Evolutionary conservation across 2,113 vertebrate species (phyloP).

Genomic region (Myotis lucifugus): DNA sequence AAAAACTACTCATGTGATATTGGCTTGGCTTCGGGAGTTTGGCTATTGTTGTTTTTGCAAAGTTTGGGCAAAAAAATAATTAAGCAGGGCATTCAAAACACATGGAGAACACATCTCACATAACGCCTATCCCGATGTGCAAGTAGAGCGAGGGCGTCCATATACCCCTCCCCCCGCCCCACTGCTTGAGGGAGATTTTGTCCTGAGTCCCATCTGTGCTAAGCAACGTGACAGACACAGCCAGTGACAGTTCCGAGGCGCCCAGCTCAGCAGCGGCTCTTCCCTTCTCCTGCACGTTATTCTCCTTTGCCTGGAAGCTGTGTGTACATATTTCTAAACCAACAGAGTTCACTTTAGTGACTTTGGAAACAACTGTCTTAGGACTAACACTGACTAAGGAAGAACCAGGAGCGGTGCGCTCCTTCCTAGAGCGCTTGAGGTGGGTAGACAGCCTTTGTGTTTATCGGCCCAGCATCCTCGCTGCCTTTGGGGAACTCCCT

Average conservation of each 20-base stretch:
- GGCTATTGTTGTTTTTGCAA: constrained; percentile 1
- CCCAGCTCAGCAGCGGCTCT: not conserved
- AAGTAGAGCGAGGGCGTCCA: accelerated
- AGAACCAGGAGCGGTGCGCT: not conserved
- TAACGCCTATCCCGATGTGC: not conserved
- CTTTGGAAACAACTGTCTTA: not conserved
- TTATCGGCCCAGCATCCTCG: not conserved
- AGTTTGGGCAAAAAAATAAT: not conserved
- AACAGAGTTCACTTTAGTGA: not conserved
- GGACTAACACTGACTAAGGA: not conserved
- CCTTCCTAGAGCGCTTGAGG: not conserved
- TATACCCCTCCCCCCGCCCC: not conserved
- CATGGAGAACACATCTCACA: not conserved
- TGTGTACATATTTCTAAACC: not conserved
- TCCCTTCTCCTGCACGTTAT: not conserved
- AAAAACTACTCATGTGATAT: not conserved
- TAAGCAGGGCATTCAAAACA: not conserved
- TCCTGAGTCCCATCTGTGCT: constrained; percentile 16
- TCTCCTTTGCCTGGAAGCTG: not conserved
- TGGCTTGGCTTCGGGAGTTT: not conserved
- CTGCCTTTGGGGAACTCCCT: not conserved
- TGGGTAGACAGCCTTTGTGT: not conserved
- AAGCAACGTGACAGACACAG: not conserved
- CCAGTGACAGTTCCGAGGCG: not conserved
- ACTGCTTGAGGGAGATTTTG: not conserved